phyloP scores from a whole-genome alignment of 2,888 invertebrate species.

The Drosophila kuntzei region DNA sequence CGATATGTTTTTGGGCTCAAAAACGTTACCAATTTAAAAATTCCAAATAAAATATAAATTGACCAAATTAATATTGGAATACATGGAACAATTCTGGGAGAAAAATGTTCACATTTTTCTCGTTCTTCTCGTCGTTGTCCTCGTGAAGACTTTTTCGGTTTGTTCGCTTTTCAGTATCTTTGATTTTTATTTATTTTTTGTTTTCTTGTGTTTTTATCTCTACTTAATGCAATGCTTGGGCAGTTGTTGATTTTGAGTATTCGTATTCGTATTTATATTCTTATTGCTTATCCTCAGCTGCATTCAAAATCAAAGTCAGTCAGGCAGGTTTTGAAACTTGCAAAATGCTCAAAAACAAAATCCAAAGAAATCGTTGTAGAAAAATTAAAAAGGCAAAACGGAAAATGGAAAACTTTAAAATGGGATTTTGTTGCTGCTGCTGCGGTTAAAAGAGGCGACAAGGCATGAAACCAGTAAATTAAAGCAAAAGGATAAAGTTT shows the following conservation, averaged over 20 bases:
- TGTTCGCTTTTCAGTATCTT: constrained; percentile 13
- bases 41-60: constrained; percentile 86
- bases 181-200: constrained; percentile 1
- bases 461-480: constrained; percentile 86
- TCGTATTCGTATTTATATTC: constrained; percentile 6
- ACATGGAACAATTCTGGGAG: constrained; percentile 85
- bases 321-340: constrained; percentile 29
- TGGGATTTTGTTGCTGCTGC: constrained; percentile 64
- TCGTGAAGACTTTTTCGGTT: constrained; percentile 17
- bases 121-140: constrained; percentile 39
- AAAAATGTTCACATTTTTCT: constrained; percentile 83
- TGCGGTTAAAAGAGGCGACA: constrained; percentile 85
- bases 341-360: constrained; percentile 39
- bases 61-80: constrained; percentile 85
- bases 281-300: constrained; percentile 47
- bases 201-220: constrained; percentile 14
- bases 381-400: constrained; percentile 45
- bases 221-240: constrained; percentile 37
- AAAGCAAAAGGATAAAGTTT: constrained; percentile 86
- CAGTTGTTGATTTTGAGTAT: constrained; percentile 20
- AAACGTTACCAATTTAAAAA: constrained; percentile 85
- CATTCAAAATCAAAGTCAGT: constrained; percentile 57
- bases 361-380: constrained; percentile 59
- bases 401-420: constrained; percentile 77
- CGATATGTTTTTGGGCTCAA: constrained; percentile 69